These are phyloP conservation scores for Pseudopleuronectes americanus DNA, from an alignment of 2,797 vertebrate genomes.

Conservation along the genomic window DNA sequence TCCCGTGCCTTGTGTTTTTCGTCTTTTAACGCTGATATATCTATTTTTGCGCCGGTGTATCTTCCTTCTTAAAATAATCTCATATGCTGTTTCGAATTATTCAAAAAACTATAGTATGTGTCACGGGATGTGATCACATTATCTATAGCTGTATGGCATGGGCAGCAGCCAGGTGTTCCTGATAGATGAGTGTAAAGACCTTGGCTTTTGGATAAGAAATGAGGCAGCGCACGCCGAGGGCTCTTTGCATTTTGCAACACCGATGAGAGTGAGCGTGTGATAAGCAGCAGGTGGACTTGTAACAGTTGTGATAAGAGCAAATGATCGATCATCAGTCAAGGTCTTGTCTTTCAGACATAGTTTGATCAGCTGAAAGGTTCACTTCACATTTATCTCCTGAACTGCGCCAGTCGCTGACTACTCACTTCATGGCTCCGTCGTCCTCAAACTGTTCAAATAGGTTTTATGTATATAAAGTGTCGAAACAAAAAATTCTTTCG, in stretches of 20 bases:
- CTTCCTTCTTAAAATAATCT: neutral
- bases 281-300: constrained; percentile 70
- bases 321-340: constrained; percentile 59
- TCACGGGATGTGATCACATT: neutral
- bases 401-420: constrained; percentile 6
- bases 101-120: neutral
- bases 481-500: neutral
- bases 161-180: constrained; percentile 49
- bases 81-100: neutral
- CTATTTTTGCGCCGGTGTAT: neutral
- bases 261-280: constrained; percentile 49
- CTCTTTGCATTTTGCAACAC: constrained; percentile 43
- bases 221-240: constrained; percentile 8
- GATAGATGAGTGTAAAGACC: constrained; percentile 54
- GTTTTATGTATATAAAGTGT: neutral
- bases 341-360: constrained; percentile 57
- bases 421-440: neutral
- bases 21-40: neutral
- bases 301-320: constrained; percentile 62
- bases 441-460: neutral
- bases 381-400: constrained; percentile 53
- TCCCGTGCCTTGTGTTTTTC: neutral
- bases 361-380: constrained; percentile 76
- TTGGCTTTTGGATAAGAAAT: constrained; percentile 66
- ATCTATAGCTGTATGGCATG: constrained; percentile 2